Conservation (phyloP, 1,140 invertebrate genomes). For the Cecropterus lyciades region DNA sequence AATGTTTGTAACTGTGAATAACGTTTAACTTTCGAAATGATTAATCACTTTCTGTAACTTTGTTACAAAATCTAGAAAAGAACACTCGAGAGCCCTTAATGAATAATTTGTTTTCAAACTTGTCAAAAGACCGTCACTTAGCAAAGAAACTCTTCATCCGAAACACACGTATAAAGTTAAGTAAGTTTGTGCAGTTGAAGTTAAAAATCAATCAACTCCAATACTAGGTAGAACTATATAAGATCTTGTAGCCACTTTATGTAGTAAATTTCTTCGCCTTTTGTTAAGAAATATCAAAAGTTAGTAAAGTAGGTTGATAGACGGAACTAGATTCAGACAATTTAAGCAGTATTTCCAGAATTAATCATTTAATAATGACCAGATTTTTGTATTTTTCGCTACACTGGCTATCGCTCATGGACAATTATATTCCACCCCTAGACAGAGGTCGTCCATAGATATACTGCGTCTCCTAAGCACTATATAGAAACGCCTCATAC, state of each 20-base stretch:
- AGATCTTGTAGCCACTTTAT: conserved; percentile 5
- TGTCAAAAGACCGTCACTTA: conserved; percentile 9
- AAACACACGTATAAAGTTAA: conserved; percentile 11
- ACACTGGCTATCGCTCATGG: no score
- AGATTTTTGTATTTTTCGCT: no score
- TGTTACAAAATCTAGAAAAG: background rate
- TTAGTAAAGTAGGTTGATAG: no score
- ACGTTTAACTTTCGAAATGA: background rate
- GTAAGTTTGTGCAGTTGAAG: conserved; percentile 10
- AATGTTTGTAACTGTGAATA: no score
- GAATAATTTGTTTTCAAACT: conserved; percentile 19
- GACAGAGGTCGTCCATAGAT: no score
- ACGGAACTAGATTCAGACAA: no score
- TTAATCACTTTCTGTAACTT: background rate
- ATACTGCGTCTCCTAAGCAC: no score
- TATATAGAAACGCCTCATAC: no score
- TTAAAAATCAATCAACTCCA: conserved; percentile 24
- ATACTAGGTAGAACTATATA: conserved; percentile 16
- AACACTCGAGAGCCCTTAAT: background rate
- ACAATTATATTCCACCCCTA: no score
- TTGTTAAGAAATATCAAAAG: background rate
- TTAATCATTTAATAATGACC: no score
- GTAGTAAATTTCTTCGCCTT: background rate
- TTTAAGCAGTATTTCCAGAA: no score
- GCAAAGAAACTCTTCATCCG: conserved; percentile 22